These are phyloP conservation scores for Rotaria magnacalcarata DNA, from an alignment of 2,888 invertebrate genomes.

Conservation along the genomic window DNA sequence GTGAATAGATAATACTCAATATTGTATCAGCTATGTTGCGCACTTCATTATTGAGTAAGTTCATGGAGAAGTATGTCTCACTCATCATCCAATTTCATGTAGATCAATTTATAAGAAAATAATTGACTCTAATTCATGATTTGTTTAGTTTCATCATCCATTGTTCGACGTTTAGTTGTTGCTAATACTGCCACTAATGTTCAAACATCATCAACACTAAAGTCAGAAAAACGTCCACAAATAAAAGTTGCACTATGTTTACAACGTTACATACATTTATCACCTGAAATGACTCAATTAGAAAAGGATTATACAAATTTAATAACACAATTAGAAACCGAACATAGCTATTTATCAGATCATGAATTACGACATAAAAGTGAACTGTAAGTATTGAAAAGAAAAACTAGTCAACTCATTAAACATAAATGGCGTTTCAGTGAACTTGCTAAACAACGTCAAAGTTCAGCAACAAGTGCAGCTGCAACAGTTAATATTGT, in stretches of 20 bases:
- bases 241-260: constrained; percentile 8
- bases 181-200: neutral
- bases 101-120: no score
- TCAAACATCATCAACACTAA: neutral
- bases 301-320: neutral
- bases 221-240: neutral
- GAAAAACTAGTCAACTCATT: no score
- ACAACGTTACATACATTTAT: constrained; percentile 1
- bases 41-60: neutral
- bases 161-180: neutral
- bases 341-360: constrained; percentile 20
- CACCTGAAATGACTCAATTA: constrained; percentile 1
- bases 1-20: neutral
- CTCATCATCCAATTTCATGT: no score
- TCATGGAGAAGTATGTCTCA: neutral
- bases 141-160: neutral
- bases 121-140: no score
- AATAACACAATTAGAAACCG: neutral
- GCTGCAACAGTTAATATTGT: neutral
- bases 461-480: neutral
- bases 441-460: neutral
- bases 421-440: neutral
- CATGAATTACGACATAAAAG: constrained; percentile 1
- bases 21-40: neutral
- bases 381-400: neutral